A percentile compares a stretch with the other conserved stretches of the same genome.
phyloP scores from a whole-genome alignment of 1,140 invertebrate genomes.

The Tyrophagus putrescentiae region DNA sequence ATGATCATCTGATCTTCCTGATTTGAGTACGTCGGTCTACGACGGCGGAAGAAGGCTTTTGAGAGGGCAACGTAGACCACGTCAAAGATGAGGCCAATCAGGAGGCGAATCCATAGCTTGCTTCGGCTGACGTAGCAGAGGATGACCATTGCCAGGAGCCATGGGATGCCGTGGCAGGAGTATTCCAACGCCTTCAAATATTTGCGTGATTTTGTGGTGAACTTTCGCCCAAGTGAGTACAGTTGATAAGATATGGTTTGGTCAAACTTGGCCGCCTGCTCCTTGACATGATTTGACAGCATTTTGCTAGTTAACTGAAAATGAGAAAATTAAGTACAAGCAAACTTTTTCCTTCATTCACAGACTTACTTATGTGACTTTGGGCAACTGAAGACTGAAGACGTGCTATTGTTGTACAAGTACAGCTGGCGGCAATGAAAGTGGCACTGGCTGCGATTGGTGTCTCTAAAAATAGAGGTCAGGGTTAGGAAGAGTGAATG shows the following conservation, averaged over 20 bases:
- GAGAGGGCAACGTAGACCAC: conserved; percentile 60
- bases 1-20: conserved; percentile 45
- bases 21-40: conserved; percentile 51
- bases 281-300: neutral
- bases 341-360: neutral
- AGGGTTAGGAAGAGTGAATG: too few species aligned
- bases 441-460: too few species aligned
- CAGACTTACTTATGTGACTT: too few species aligned
- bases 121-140: conserved; percentile 49
- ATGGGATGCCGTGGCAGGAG: conserved; percentile 74
- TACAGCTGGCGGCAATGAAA: too few species aligned
- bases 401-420: too few species aligned
- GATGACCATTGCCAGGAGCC: conserved; percentile 54
- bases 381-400: too few species aligned
- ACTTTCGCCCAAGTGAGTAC: neutral
- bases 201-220: neutral
- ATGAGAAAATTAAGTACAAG: neutral
- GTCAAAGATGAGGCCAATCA: conserved; percentile 73
- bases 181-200: conserved; percentile 40
- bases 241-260: conserved; percentile 6
- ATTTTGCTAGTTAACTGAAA: neutral
- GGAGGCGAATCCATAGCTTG: conserved; percentile 64
- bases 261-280: neutral
- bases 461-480: too few species aligned
- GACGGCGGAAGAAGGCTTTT: conserved; percentile 60